Conservation (phyloP, 2,888 invertebrate species). For the Notodonta ziczac region DNA sequence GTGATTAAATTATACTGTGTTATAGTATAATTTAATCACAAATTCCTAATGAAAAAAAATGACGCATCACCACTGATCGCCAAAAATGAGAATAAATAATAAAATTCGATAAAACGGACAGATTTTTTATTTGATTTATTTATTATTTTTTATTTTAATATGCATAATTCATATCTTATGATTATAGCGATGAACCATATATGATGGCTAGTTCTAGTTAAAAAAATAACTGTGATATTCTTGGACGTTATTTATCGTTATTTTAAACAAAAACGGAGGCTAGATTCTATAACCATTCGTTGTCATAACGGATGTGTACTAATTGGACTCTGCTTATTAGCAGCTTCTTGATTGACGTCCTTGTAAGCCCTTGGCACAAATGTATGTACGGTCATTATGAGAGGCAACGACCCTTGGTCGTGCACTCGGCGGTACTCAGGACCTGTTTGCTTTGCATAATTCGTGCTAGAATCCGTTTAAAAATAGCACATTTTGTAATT, state of each 20-base stretch:
- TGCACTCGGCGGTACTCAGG: conserved; percentile 10
- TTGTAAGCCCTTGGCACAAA: conserved; percentile 39
- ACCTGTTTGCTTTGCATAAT: conserved; percentile 27
- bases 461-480: conserved; percentile 1
- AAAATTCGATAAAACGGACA: background rate
- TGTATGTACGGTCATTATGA: conserved; percentile 31
- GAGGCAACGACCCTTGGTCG: conserved; percentile 20
- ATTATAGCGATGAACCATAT: background rate
- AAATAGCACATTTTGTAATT: background rate
- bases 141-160: conserved; percentile 11
- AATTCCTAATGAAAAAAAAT: no score
- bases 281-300: no score
- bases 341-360: conserved; percentile 18
- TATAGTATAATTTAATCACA: no score
- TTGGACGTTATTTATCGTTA: background rate
- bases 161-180: conserved; percentile 27
- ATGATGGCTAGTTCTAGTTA: background rate
- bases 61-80: background rate
- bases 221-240: background rate
- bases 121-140: no score
- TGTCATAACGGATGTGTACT: no score
- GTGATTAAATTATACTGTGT: background rate
- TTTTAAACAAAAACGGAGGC: no score
- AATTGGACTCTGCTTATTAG: background rate
- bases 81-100: background rate